phyloP scores from a whole-genome alignment of 1,140 invertebrate genomes.

The Thaumetopoea pityocampa region DNA sequence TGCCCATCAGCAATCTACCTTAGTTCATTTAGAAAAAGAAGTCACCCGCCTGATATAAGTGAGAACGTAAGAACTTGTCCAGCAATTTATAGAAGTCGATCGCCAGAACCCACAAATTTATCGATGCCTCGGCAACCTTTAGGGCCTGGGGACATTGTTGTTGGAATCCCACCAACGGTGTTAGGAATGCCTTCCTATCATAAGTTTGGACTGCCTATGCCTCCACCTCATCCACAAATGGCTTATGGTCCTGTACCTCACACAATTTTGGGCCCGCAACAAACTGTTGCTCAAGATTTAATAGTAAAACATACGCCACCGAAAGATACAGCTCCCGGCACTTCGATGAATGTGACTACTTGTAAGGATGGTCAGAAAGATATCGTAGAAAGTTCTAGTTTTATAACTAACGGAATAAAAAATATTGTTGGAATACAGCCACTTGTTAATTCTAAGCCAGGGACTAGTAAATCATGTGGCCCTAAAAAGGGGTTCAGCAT shows the following conservation, averaged over 20 bases:
- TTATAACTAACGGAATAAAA: conserved; percentile 65
- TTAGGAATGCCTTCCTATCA: conserved; percentile 64
- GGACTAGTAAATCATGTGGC: conserved; percentile 68
- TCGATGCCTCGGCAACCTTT: conserved; percentile 60
- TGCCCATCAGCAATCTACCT: conserved; percentile 73
- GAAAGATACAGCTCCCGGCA: conserved; percentile 62
- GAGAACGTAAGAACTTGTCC: conserved; percentile 62
- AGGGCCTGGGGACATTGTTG: conserved; percentile 47
- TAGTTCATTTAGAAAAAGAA: conserved; percentile 74
- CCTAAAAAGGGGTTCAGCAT: conserved; percentile 83
- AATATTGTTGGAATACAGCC: conserved; percentile 73
- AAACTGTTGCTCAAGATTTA: conserved; percentile 70
- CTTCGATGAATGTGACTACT: conserved; percentile 53
- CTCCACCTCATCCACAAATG: conserved; percentile 68
- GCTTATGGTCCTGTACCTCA: conserved; percentile 55
- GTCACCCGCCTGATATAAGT: conserved; percentile 67
- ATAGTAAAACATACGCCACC: conserved; percentile 70
- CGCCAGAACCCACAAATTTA: conserved; percentile 72
- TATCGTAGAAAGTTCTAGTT: conserved; percentile 44
- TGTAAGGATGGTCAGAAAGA: conserved; percentile 52
- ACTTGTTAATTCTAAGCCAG: conserved; percentile 63
- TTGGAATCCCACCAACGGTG: conserved; percentile 55
- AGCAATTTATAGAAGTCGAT: conserved; percentile 60
- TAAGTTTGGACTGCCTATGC: conserved; percentile 68
- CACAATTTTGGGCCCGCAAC: conserved; percentile 58